A percentile compares a stretch with the other conserved stretches of the same genome.
phyloP scores from a whole-genome alignment of 2,113 vertebrate genomes.

The Australoheros scitulus region DNA sequence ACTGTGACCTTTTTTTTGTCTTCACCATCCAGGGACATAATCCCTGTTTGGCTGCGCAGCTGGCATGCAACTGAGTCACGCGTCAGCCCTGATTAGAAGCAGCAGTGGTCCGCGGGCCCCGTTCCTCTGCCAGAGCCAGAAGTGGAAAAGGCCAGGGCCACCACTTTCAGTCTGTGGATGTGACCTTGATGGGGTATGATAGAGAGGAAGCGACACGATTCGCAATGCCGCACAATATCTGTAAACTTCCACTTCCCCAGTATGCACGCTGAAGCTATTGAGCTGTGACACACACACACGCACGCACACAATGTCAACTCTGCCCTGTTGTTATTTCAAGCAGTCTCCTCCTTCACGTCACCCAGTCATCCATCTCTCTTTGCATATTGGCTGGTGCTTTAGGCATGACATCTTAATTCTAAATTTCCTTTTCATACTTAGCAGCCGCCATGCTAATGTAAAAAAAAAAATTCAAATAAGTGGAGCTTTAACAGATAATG shows the following conservation, averaged over 20 bases:
- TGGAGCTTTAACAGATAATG: slow-evolving; percentile 37
- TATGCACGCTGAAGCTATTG: slow-evolving; percentile 54
- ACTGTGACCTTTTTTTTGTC: slow-evolving; percentile 76
- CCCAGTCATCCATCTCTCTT: slow-evolving; percentile 58
- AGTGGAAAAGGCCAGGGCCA: slow-evolving; percentile 79
- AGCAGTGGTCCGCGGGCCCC: slow-evolving; percentile 75
- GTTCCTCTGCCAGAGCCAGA: slow-evolving; percentile 74
- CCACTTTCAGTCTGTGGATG: slow-evolving; percentile 73
- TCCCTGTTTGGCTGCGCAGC: slow-evolving; percentile 75
- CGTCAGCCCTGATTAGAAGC: slow-evolving; percentile 84
- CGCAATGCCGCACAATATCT: slow-evolving; percentile 76
- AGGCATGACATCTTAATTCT: slow-evolving; percentile 30
- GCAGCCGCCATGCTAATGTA: slow-evolving; percentile 31
- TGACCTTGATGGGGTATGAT: slow-evolving; percentile 82
- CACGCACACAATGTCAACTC: slow-evolving; percentile 51
- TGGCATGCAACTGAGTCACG: slow-evolving; percentile 83
- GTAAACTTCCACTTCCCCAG: slow-evolving; percentile 69
- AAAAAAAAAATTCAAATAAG: slow-evolving; percentile 29
- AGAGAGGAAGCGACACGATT: slow-evolving; percentile 76
- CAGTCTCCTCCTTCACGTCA: slow-evolving; percentile 58
- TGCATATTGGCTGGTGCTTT: slow-evolving; percentile 56
- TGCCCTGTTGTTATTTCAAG: slow-evolving; percentile 62
- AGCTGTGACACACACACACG: slow-evolving; percentile 57
- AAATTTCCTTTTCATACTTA: slow-evolving; percentile 33
- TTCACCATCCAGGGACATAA: slow-evolving; percentile 79